phyloP scores from a whole-genome alignment of 2,888 invertebrate genomes.

The Conops quadrifasciatus region DNA sequence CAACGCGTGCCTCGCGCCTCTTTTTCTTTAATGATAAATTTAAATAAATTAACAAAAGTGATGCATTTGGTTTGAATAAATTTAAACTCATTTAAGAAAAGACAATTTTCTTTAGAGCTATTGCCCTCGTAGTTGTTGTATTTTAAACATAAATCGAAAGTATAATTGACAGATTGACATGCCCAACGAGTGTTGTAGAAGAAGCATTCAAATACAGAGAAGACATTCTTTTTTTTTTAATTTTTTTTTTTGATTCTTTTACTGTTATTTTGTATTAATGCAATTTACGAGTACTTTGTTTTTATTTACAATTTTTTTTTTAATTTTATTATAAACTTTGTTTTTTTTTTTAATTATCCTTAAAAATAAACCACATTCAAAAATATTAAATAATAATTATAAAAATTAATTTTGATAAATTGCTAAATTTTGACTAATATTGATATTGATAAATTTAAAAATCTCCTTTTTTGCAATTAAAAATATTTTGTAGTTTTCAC shows the following conservation, averaged over 20 bases:
- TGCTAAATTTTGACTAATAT: too few relatives aligned
- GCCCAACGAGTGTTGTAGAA: neutral
- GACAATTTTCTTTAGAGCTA: neutral
- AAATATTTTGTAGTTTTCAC: too few relatives aligned
- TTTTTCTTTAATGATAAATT: constrained; percentile 1
- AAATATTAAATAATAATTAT: too few relatives aligned
- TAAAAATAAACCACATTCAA: too few relatives aligned
- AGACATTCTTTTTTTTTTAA: neutral
- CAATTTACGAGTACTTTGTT: neutral
- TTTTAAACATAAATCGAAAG: constrained; percentile 10
- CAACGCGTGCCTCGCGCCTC: constrained; percentile 5
- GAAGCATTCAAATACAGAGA: neutral
- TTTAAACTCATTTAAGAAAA: neutral
- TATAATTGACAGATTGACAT: constrained; percentile 13
- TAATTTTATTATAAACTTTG: too few relatives aligned
- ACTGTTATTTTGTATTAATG: neutral
- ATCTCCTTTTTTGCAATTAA: too few relatives aligned
- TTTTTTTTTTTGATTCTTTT: neutral
- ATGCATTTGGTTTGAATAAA: neutral
- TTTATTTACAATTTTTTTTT: neutral
- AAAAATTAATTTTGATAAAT: too few relatives aligned
- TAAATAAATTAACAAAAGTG: constrained; percentile 8
- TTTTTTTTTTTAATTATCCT: too few relatives aligned
- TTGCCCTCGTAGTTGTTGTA: too few relatives aligned
- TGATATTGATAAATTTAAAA: too few relatives aligned